Conservation (phyloP, 2,888 invertebrate genomes). For the Sabatieria punctata region DNA sequence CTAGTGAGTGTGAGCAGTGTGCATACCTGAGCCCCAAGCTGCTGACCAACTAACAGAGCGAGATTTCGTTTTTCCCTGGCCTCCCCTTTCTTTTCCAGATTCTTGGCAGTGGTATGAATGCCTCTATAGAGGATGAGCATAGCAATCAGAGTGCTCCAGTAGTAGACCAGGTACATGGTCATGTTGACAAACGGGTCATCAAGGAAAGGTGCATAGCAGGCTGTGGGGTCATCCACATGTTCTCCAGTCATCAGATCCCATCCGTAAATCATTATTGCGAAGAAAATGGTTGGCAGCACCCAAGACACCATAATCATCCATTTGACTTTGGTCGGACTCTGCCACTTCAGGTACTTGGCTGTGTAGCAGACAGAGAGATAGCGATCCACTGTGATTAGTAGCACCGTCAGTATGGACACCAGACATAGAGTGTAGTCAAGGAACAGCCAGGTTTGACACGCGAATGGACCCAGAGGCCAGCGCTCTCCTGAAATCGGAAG, state of each 20-base stretch:
- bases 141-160: constrained; percentile 29
- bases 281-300: constrained; percentile 25
- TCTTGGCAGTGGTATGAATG: constrained; percentile 11
- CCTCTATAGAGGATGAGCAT: constrained; percentile 27
- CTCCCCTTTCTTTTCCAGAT: constrained; percentile 6
- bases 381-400: constrained; percentile 27
- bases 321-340: constrained; percentile 58
- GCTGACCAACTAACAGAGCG: constrained; percentile 7
- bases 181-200: constrained; percentile 30
- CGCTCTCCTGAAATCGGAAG: constrained; percentile 3
- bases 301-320: constrained; percentile 24
- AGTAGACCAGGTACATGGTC: constrained; percentile 30
- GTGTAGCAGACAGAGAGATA: constrained; percentile 27
- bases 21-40: constrained; percentile 7
- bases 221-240: constrained; percentile 14
- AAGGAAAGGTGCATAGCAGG: constrained; percentile 28
- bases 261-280: constrained; percentile 30
- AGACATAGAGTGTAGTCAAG: constrained; percentile 30
- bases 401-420: constrained; percentile 29
- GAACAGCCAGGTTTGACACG: constrained; percentile 24
- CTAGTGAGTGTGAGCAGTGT: constrained; percentile 3
- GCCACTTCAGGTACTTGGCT: constrained; percentile 30
- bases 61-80: constrained; percentile 3
- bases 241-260: constrained; percentile 24
- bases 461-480: constrained; percentile 8